Conservation (phyloP, 2,797 vertebrate species). For the Taenioides sp. region DNA sequence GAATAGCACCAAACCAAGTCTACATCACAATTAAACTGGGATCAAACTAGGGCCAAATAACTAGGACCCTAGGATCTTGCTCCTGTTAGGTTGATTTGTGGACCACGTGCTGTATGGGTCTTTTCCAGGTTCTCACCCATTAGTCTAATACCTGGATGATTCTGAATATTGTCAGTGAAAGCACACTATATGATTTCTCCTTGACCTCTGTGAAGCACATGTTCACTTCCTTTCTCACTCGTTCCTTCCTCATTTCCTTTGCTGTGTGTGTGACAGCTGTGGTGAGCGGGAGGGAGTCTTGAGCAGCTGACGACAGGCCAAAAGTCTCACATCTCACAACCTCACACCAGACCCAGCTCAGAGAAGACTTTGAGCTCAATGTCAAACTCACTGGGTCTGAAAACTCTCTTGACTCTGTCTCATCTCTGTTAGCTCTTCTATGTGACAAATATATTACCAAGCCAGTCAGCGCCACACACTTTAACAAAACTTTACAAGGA, state of each 20-base stretch:
- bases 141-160: background rate
- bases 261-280: conserved; percentile 57
- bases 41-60: no score
- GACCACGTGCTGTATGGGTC: background rate
- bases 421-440: background rate
- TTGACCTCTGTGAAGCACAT: conserved; percentile 36
- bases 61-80: no score
- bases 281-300: conserved; percentile 57
- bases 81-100: background rate
- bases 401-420: conserved; percentile 17
- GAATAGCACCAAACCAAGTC: no score
- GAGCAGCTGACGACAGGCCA: conserved; percentile 52
- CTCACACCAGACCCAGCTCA: conserved; percentile 31
- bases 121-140: background rate
- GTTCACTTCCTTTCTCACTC: conserved; percentile 6
- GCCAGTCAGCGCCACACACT: no score
- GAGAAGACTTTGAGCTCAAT: conserved; percentile 49
- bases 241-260: conserved; percentile 56
- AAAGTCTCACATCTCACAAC: conserved; percentile 38
- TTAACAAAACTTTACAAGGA: no score
- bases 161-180: background rate
- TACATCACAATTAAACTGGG: no score
- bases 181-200: background rate
- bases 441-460: conserved; percentile 2
- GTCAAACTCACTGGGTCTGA: conserved; percentile 52